Percentiles rank a stretch among this genome's conserved stretches.
Evolutionary conservation across 2,888 invertebrate species (phyloP).

Genomic region (Pterostichus niger): DNA sequence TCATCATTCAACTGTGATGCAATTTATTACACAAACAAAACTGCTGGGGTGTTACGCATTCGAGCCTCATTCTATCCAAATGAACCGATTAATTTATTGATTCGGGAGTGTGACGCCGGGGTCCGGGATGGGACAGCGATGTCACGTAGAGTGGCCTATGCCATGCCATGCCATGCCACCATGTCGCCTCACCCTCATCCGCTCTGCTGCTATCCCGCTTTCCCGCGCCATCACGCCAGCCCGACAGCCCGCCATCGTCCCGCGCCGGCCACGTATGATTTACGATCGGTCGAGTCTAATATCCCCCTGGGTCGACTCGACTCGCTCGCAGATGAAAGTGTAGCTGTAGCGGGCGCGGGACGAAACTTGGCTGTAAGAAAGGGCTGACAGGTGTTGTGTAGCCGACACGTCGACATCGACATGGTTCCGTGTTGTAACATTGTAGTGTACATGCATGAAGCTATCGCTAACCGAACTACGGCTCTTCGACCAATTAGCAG

Average conservation of each 20-base stretch:
- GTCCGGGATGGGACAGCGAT: slow-evolving; percentile 18
- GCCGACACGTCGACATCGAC: background rate
- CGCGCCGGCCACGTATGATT: slow-evolving; percentile 62
- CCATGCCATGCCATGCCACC: background rate
- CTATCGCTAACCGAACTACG: too few relatives aligned
- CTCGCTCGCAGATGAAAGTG: slow-evolving; percentile 44
- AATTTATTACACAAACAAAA: slow-evolving; percentile 67
- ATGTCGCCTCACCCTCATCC: background rate
- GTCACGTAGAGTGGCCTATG: slow-evolving; percentile 14
- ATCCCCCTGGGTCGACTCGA: slow-evolving; percentile 60
- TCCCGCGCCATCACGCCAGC: background rate
- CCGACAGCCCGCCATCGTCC: slow-evolving; percentile 11
- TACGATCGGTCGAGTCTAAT: slow-evolving; percentile 65
- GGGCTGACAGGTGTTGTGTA: slow-evolving; percentile 37
- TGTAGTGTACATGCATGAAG: background rate
- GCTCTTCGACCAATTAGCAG: slow-evolving; percentile 20
- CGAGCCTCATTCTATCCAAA: slow-evolving; percentile 65
- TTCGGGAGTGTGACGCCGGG: slow-evolving; percentile 57
- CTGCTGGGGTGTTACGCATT: slow-evolving; percentile 66
- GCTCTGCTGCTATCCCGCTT: background rate
- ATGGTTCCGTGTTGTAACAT: background rate
- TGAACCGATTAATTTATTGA: slow-evolving; percentile 67
- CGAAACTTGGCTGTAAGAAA: slow-evolving; percentile 45
- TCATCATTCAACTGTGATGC: slow-evolving; percentile 65
- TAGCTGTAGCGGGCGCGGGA: slow-evolving; percentile 1